Evolutionary conservation across 2,888 invertebrate species (phyloP), one percentile per base, ranked within the genome.

Genomic region (Sisyra terminalis): DNA sequence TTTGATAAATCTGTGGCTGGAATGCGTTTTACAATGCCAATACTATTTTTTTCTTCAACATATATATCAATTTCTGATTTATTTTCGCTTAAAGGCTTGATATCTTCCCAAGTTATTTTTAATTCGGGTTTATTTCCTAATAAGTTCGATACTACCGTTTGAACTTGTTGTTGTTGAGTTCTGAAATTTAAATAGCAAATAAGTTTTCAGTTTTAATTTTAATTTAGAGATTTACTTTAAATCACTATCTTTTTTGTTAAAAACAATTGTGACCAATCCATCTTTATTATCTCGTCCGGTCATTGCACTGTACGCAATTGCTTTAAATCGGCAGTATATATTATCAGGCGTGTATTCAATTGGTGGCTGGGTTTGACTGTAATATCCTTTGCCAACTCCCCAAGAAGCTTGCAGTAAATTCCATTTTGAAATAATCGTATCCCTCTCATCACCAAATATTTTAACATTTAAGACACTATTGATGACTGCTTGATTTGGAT

Each of bases 361-460:
- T 0, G 89, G 80, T 2, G 76, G 78, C 5, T 80, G 80, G 50
- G 73, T 77, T 41, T 77, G 71, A 29, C 76, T 78, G 58, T 85
- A 90, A 57, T 80, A 89, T 1, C 81, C 78, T 59, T 82, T 80
- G 3, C 92, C 93, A 10, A 75, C 76, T 13, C 88, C 89, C 84
- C 86, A 85, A 47, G 81, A 74, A 0, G 87, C 86, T 62, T 96
- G 94, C 39, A 97, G 66, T 53, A 92, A 80, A 61, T 98, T 98
- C 84, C 93, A 93, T 57, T 87, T 85, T 2, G 90, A 89, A 24
- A 98, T 70, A 18, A 92, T 83, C 45, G 81, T 80, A 58, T 98
- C 97, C 29, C 96, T 69, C 57, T 98, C 97, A 59, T 98, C 97
- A 11, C 90, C 90, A 58, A 86, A 97, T 39, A 96, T 74, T 40